These are phyloP conservation scores for Mimachlamys varia DNA, from an alignment of 2,888 invertebrate species.

Conservation along the genomic window DNA sequence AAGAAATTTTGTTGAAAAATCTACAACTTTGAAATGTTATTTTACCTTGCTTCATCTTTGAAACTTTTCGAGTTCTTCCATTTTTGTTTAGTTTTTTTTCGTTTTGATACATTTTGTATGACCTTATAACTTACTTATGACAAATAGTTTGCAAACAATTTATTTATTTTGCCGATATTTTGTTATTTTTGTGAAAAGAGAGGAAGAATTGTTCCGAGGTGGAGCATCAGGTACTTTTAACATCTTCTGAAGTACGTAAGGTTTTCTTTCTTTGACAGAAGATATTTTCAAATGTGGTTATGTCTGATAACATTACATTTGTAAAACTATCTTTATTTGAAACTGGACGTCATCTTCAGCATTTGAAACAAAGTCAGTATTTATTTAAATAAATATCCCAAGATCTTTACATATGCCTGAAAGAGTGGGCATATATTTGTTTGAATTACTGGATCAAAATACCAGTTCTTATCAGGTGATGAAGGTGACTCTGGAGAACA, in stretches of 20 bases:
- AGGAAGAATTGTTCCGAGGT: not conserved
- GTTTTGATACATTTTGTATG: not conserved
- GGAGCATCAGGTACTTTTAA: not conserved
- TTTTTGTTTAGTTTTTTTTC: not conserved
- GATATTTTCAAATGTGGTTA: not conserved
- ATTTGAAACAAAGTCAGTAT: not conserved
- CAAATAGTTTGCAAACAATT: not conserved
- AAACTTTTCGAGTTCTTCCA: not conserved
- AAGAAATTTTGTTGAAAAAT: not conserved
- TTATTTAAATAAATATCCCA: not conserved
- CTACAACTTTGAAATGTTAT: not conserved
- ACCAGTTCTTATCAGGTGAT: no score
- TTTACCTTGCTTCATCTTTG: not conserved
- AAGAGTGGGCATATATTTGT: no score
- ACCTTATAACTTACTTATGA: not conserved
- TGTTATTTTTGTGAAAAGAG: not conserved
- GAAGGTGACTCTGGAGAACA: no score
- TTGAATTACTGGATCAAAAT: no score
- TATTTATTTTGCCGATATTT: not conserved
- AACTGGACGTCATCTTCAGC: not conserved
- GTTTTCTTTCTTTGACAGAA: not conserved
- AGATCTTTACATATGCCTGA: no score
- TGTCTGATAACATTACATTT: not conserved
- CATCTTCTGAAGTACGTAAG: not conserved
- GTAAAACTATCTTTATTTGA: not conserved